These are phyloP conservation scores for Zootoca vivipara DNA, from an alignment of 2,113 vertebrate genomes.

Conservation along the genomic window DNA sequence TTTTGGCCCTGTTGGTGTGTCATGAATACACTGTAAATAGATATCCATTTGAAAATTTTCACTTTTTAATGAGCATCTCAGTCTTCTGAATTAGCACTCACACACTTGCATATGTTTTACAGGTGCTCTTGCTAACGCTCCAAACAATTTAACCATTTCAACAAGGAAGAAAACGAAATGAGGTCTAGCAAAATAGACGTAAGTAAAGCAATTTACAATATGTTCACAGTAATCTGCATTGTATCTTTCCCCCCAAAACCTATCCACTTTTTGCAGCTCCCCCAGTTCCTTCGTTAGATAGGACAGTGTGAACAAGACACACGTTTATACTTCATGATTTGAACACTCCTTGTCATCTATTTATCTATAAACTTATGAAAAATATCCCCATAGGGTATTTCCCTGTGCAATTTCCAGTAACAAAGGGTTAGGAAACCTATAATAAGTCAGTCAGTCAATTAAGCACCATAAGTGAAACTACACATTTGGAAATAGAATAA, in stretches of 20 bases:
- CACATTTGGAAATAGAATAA: constrained; percentile 26
- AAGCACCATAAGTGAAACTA: constrained; percentile 37
- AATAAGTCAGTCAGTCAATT: not conserved
- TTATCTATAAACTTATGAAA: constrained; percentile 17
- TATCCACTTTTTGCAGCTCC: not conserved
- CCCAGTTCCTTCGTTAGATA: constrained; percentile 44
- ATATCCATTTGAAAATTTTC: not conserved
- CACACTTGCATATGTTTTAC: not conserved
- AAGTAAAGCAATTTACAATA: constrained; percentile 15
- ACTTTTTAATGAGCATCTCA: constrained; percentile 16
- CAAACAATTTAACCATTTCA: not conserved
- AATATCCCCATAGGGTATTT: not conserved
- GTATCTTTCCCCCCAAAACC: constrained; percentile 32
- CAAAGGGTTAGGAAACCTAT: constrained; percentile 26
- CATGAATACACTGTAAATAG: constrained; percentile 4
- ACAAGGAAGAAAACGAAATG: constrained; percentile 29
- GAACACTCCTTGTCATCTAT: not conserved
- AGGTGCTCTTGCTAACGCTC: constrained; percentile 37
- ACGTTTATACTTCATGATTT: constrained; percentile 43
- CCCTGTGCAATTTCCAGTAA: not conserved
- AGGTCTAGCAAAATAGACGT: constrained; percentile 20
- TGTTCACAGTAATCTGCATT: constrained; percentile 26
- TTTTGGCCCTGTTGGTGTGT: constrained; percentile 2
- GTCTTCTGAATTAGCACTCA: constrained; percentile 9
- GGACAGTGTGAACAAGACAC: not conserved